These are phyloP conservation scores for Drosophila stalkeri DNA, from an alignment of 2,888 invertebrate genomes.

Conservation along the genomic window DNA sequence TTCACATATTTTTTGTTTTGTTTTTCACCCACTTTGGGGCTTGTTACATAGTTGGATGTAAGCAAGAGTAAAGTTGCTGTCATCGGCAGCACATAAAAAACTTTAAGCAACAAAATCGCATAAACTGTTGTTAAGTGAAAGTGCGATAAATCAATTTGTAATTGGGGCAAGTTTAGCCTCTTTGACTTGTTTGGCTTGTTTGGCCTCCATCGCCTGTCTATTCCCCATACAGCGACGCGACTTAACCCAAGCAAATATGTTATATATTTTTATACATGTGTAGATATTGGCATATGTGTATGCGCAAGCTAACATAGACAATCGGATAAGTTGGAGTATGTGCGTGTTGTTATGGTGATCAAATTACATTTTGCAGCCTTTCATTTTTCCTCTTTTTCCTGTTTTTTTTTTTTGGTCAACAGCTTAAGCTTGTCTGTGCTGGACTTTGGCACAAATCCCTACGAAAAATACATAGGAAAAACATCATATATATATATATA, in stretches of 20 bases:
- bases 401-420: slow-evolving; percentile 42
- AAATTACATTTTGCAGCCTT: slow-evolving; percentile 54
- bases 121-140: slow-evolving; percentile 67
- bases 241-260: slow-evolving; percentile 5
- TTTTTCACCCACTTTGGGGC: not conserved
- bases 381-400: not conserved
- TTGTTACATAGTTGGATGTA: slow-evolving; percentile 1
- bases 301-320: slow-evolving; percentile 32
- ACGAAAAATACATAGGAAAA: slow-evolving; percentile 32
- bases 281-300: slow-evolving; percentile 14
- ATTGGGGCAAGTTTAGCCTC: slow-evolving; percentile 52
- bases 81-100: slow-evolving; percentile 48
- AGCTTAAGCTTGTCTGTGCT: slow-evolving; percentile 48
- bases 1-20: no score
- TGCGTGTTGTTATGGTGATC: slow-evolving; percentile 50
- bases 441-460: slow-evolving; percentile 53
- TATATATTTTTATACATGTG: not conserved
- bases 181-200: not conserved
- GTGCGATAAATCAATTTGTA: slow-evolving; percentile 67
- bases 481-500: slow-evolving; percentile 11
- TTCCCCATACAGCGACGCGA: slow-evolving; percentile 1
- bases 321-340: not conserved
- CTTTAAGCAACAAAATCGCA: slow-evolving; percentile 60
- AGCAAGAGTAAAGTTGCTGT: slow-evolving; percentile 28
- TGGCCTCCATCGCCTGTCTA: slow-evolving; percentile 3